Base-by-base conservation (phyloP, 1,140 invertebrate species). In the Papilio polyxenes region DNA sequence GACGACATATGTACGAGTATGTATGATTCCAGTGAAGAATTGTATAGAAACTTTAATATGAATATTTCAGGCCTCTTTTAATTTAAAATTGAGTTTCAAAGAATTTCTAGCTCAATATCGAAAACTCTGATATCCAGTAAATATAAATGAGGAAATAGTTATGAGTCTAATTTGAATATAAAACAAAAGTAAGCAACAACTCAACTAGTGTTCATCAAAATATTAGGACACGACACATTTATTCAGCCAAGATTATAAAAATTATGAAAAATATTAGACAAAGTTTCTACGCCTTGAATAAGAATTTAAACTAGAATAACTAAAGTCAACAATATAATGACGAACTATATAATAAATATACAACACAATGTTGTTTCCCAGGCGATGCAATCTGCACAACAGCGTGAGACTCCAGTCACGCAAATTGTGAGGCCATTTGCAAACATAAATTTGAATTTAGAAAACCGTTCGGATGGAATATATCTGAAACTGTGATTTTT, bases 371-470 rank as follows among this genome's bases (percentile, higher is more conserved):
- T 31, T 75, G 2, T 78, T 79, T 79, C 77, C 77, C 77, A 81
- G 17, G 48, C 80, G 69, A 75, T 81, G 62, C 72, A 82, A 75
- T 82, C 56, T 76, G 44, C 51, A 62, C 56, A 80, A 59, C 78
- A 78, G 72, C 77, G 75, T 69, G 56, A 37, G 72, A 80, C 51
- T 80, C 49, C 31, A 56, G 74, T 40, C 44, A 62, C 31, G 49
- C 37, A 83, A 80, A 83, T 44, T 69, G 56, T 49, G 23, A 56
- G 65, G 56, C 74, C 11, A 80, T 80, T 80, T 80, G 51, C 82
- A 83, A 80, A 62, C 56, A 20, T 4, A 44, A 44, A 59, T 79
- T 79, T 62, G 37, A 79, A 79, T 79, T 79, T 56, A 79, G 77
- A 79, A 59, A 62, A 79, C 40, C 51, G 56, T 79, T 79, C 20